Conservation (phyloP, 2,888 invertebrate species). For the Bhutanitis thaidina region DNA sequence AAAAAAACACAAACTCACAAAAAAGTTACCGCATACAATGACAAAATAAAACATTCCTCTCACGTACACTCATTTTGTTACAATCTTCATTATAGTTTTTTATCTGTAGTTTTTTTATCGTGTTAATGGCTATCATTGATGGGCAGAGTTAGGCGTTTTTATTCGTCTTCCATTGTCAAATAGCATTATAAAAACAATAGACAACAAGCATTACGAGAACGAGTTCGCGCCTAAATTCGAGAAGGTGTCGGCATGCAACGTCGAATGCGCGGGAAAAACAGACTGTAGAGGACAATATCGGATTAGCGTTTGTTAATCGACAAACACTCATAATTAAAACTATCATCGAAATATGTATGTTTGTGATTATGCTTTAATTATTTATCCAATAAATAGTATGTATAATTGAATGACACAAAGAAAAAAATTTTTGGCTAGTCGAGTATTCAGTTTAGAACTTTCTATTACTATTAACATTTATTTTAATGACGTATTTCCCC, state of each 20-base stretch:
- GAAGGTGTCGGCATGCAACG: constrained; percentile 17
- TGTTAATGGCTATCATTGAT: constrained; percentile 54
- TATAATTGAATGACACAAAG: no score
- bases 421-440: no score
- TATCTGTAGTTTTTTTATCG: constrained; percentile 21
- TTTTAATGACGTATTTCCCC: no score
- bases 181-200: constrained; percentile 39
- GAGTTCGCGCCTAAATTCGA: constrained; percentile 44
- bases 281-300: background rate
- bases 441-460: no score
- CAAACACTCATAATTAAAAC: no score
- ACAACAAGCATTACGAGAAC: constrained; percentile 41
- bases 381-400: no score
- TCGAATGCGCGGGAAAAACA: constrained; percentile 26
- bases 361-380: no score
- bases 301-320: background rate
- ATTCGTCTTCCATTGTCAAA: constrained; percentile 25
- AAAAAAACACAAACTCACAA: background rate
- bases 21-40: constrained; percentile 27
- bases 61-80: constrained; percentile 38
- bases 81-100: constrained; percentile 42
- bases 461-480: no score
- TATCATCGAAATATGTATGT: no score
- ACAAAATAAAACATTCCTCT: constrained; percentile 27
- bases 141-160: constrained; percentile 44